Evolutionary conservation across 2,888 invertebrate genomes (phyloP).

Genomic region (Andrena camellia): DNA sequence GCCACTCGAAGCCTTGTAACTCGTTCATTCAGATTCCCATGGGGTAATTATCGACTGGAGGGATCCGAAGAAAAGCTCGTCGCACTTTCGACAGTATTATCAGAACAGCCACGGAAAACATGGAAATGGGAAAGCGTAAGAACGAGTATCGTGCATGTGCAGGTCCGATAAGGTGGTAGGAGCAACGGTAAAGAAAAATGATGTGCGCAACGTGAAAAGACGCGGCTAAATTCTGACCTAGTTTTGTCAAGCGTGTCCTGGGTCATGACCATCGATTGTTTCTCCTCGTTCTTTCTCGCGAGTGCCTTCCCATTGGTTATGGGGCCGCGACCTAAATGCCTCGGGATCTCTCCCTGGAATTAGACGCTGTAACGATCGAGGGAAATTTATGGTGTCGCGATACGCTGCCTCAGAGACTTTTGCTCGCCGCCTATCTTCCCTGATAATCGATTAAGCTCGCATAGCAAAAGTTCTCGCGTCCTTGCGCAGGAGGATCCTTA

Average conservation of each 20-base stretch:
- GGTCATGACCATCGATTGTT: conserved; percentile 76
- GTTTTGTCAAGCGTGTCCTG: conserved; percentile 69
- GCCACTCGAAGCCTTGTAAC: neutral
- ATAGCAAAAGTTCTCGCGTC: neutral
- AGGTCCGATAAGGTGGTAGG: conserved; percentile 32
- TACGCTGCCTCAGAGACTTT: neutral
- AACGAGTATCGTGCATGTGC: neutral
- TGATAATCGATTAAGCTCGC: neutral
- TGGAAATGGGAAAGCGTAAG: too few relatives aligned
- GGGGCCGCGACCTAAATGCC: conserved; percentile 71
- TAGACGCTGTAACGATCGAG: conserved; percentile 41
- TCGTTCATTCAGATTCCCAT: too few relatives aligned
- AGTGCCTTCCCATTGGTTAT: conserved; percentile 55
- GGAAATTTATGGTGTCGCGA: conserved; percentile 39
- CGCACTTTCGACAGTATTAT: too few relatives aligned
- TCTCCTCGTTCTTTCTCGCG: conserved; percentile 46
- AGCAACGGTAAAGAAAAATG: conserved; percentile 64
- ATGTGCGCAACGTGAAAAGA: conserved; percentile 62
- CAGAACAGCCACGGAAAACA: too few relatives aligned
- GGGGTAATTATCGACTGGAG: too few relatives aligned
- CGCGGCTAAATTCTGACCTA: conserved; percentile 70
- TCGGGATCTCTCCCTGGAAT: conserved; percentile 48
- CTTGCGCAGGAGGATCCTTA: neutral
- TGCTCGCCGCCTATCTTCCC: neutral
- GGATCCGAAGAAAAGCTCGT: too few relatives aligned